Evolutionary conservation across 2,888 invertebrate species (phyloP), one percentile per base, ranked within the genome.

Genomic region (Drosophila cracens): DNA sequence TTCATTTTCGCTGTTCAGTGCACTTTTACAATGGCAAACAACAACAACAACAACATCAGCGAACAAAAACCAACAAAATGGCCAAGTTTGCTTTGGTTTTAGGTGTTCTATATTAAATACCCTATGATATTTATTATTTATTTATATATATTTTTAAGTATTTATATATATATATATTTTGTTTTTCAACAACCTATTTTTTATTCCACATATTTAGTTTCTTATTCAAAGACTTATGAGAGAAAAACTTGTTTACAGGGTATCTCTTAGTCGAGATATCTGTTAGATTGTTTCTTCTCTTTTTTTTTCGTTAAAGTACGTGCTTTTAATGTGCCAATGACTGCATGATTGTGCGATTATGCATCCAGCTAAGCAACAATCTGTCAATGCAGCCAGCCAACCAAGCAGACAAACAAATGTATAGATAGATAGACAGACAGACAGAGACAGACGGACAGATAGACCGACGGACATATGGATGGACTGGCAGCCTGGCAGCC

Each of bases 321-420:
- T 71, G 71, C 71, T 66, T 89, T 87, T 82, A 84, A 84, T 85
- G 85, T 89, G 89, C 89, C 89, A 85, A 86, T 90, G 89, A 86
- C 87, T 88, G 81, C 86, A 89, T 88, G 83, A 88, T 88, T 83
- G 83, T 85, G 83, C 83, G 86, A 89, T 89, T 89, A 89, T 78
- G 79, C 81, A 82, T 71, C 76, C 78, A 82, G 58, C 81, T 74
- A 74, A 72, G 68, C 87, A 79, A 82, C 89, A 89, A 83, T 89
- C 87, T 89, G 89, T 89, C 85, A 85, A 84, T 85, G 89, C 89
- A 85, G 68, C 82, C 85, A 85, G 83, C 75, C 84, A 88, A 71
- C 73, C 83, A 78, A 52, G 51, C 49, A 54, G 38, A 38, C 67
- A 51, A 56, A 65, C 51, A 59, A 76, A 59, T 59, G 31, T 31